phyloP scores from a whole-genome alignment of 2,888 invertebrate species.

The Aethes cnicana region DNA sequence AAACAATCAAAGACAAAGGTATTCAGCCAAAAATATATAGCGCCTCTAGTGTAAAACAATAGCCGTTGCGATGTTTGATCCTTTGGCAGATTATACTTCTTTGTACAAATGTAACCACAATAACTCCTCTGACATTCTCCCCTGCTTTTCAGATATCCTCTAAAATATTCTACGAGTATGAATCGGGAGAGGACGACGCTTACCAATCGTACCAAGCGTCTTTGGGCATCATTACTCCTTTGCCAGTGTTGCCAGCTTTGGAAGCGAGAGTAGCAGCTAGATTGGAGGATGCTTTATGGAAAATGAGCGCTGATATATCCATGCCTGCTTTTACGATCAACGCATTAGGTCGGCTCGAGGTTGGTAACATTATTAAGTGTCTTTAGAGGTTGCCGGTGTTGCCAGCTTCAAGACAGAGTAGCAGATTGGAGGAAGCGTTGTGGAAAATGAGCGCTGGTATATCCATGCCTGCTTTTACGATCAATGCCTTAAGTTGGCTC shows the following conservation, averaged over 20 bases:
- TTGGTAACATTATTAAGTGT: too few relatives aligned
- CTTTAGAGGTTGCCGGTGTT: slow-evolving; percentile 65
- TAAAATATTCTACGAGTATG: slow-evolving; percentile 66
- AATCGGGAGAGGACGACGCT: slow-evolving; percentile 69
- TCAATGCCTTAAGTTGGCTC: slow-evolving; percentile 65
- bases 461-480: slow-evolving; percentile 70
- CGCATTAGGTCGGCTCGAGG: slow-evolving; percentile 69
- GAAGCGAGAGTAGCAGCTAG: slow-evolving; percentile 61
- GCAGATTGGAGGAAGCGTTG: slow-evolving; percentile 65
- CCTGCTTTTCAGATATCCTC: slow-evolving; percentile 60
- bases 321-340: slow-evolving; percentile 73
- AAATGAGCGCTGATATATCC: slow-evolving; percentile 66
- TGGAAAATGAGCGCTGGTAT: slow-evolving; percentile 73
- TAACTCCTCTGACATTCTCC: too few relatives aligned
- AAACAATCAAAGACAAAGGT: too few relatives aligned
- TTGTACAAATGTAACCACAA: too few relatives aligned
- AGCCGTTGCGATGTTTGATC: too few relatives aligned
- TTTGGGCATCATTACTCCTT: slow-evolving; percentile 64
- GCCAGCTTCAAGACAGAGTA: slow-evolving; percentile 61
- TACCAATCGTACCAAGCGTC: slow-evolving; percentile 66
- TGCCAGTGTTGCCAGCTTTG: slow-evolving; percentile 64
- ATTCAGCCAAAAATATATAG: too few relatives aligned
- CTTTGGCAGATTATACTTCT: too few relatives aligned
- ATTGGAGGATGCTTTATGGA: slow-evolving; percentile 70
- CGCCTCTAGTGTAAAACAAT: too few relatives aligned